Evolutionary conservation across 2,797 vertebrate genomes (phyloP).

Genomic region (Columba guinea): DNA sequence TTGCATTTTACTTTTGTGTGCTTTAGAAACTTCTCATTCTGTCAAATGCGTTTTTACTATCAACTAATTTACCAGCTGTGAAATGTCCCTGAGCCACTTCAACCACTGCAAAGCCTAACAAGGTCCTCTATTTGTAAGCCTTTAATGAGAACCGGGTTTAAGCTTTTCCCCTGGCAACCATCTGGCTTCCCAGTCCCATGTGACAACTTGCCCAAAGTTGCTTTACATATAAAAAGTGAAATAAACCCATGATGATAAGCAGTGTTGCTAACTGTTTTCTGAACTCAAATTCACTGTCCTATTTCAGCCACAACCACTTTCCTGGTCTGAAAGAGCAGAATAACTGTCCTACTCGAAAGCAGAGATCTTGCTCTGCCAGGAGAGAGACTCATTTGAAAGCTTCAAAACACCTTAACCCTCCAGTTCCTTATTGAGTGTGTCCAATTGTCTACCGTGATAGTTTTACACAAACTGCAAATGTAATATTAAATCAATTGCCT

Average conservation of each 20-base stretch:
- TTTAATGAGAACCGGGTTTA: conserved; percentile 54
- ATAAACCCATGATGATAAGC: neutral
- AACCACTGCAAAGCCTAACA: neutral
- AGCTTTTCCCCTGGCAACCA: conserved; percentile 18
- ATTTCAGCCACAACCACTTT: neutral
- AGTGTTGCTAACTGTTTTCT: conserved; percentile 8
- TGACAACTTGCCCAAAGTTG: neutral
- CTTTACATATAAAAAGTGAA: neutral
- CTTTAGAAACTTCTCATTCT: neutral
- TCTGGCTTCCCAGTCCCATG: neutral
- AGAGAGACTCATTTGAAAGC: neutral
- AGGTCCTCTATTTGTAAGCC: conserved; percentile 20
- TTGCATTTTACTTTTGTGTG: neutral
- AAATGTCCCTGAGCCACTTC: neutral
- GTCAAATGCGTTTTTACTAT: neutral
- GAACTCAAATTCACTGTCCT: neutral
- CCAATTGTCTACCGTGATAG: neutral
- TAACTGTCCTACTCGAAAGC: neutral
- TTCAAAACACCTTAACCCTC: neutral
- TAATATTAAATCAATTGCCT: neutral
- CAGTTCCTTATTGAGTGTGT: neutral
- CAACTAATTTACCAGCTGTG: neutral
- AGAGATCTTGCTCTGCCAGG: neutral
- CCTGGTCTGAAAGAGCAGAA: neutral
- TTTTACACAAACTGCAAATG: neutral